Conservation (phyloP, 2,888 invertebrate species). For the Gymnosoma rotundatum region DNA sequence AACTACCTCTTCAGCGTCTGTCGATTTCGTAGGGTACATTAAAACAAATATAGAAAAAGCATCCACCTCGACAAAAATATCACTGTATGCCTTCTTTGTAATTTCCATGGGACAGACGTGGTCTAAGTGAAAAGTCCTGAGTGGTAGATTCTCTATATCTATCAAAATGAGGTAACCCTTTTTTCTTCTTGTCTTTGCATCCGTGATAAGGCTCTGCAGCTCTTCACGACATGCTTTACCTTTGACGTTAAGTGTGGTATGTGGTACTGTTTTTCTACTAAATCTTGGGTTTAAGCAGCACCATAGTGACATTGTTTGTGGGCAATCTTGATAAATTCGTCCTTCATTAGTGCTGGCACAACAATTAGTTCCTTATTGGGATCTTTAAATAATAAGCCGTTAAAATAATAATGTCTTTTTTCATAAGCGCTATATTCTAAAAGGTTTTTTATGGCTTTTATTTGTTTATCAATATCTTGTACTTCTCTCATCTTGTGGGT, state of each 20-base stretch:
- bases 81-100: constrained; percentile 19
- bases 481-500: constrained; percentile 38
- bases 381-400: constrained; percentile 47
- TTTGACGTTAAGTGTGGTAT: neutral
- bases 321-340: no score
- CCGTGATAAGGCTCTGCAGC: constrained; percentile 35
- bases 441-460: constrained; percentile 42
- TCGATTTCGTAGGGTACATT: constrained; percentile 38
- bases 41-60: constrained; percentile 47
- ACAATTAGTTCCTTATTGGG: neutral
- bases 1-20: constrained; percentile 1
- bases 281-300: neutral
- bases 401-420: constrained; percentile 51
- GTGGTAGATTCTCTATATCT: constrained; percentile 21
- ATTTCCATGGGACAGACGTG: constrained; percentile 43
- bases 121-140: constrained; percentile 28
- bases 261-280: neutral
- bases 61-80: neutral
- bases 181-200: constrained; percentile 28
- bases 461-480: constrained; percentile 20
- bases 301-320: no score
- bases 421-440: constrained; percentile 26
- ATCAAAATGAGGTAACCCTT: constrained; percentile 26
- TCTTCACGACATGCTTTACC: neutral
- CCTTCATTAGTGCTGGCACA: no score